These are phyloP conservation scores for Diphyllodes magnificus DNA, from an alignment of 2,113 vertebrate genomes.

Conservation along the genomic window DNA sequence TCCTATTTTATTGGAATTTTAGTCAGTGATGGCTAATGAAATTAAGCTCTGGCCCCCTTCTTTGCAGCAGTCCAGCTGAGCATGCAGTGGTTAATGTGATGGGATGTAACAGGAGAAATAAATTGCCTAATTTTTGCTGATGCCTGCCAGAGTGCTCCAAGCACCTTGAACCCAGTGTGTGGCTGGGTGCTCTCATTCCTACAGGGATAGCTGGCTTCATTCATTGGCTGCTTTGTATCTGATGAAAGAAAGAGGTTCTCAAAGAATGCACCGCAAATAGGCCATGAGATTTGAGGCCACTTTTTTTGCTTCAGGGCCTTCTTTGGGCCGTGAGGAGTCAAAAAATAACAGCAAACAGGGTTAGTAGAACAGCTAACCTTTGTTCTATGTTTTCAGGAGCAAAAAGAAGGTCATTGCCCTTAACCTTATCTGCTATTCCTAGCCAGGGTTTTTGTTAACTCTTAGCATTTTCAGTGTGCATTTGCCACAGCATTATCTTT, in stretches of 20 bases:
- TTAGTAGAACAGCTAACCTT: conserved; percentile 57
- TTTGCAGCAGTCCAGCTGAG: background rate
- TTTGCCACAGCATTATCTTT: conserved; percentile 1
- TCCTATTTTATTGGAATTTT: background rate
- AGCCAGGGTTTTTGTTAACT: conserved; percentile 32
- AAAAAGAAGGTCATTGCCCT: conserved; percentile 40
- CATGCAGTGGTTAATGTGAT: background rate
- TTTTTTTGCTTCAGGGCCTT: conserved; percentile 59
- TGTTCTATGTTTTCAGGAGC: conserved; percentile 50
- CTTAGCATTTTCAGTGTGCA: background rate
- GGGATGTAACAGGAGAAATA: background rate
- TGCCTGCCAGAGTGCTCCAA: conserved; percentile 12
- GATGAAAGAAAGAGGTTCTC: conserved; percentile 51
- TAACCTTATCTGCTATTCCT: conserved; percentile 40
- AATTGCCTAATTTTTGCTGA: background rate
- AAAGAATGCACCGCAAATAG: conserved; percentile 26
- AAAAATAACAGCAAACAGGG: background rate
- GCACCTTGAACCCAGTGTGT: background rate
- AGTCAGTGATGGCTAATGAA: background rate
- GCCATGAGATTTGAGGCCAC: conserved; percentile 32
- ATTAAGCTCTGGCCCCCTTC: background rate
- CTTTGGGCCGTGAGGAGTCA: background rate
- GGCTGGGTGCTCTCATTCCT: background rate
- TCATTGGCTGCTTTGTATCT: conserved; percentile 37
- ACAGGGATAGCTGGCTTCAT: conserved; percentile 1